phyloP scores from a whole-genome alignment of 2,113 vertebrate genomes.

The Glaucomys volans region DNA sequence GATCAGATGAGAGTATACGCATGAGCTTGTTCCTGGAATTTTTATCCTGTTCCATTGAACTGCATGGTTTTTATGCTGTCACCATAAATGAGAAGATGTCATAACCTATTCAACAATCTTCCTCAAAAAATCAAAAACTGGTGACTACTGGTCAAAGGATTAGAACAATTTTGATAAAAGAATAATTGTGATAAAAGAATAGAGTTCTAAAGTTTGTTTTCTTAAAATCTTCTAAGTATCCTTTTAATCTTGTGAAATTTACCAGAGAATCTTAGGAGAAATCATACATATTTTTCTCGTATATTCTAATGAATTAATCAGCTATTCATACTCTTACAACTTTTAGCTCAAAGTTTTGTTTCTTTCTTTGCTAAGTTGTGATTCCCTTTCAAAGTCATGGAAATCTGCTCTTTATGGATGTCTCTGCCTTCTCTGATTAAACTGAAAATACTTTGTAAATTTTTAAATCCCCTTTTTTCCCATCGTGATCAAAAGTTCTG shows the following conservation, averaged over 20 bases:
- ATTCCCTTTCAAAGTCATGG: not conserved
- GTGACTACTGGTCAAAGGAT: not conserved
- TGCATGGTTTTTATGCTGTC: not conserved
- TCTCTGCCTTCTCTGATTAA: not conserved
- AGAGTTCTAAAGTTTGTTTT: not conserved
- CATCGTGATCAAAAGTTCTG: too few species aligned
- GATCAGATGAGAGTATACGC: not conserved
- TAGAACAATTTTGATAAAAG: not conserved
- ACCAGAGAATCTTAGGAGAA: not conserved
- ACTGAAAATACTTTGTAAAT: not conserved
- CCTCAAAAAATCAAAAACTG: not conserved
- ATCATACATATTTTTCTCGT: not conserved
- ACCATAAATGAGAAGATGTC: not conserved
- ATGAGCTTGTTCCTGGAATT: not conserved
- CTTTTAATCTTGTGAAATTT: not conserved
- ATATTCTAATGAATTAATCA: not conserved
- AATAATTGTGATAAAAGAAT: not conserved
- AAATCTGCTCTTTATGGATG: rapidly evolving
- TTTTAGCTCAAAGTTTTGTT: not conserved
- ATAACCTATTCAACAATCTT: not conserved
- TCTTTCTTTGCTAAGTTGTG: not conserved
- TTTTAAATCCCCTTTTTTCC: too few species aligned
- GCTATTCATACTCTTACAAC: not conserved
- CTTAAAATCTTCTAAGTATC: not conserved
- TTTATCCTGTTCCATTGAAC: not conserved